Percentiles rank a stretch among this genome's conserved stretches.
These are phyloP conservation scores for Coregonus clupeaformis DNA, from an alignment of 2,113 vertebrate species.

Conservation along the genomic window DNA sequence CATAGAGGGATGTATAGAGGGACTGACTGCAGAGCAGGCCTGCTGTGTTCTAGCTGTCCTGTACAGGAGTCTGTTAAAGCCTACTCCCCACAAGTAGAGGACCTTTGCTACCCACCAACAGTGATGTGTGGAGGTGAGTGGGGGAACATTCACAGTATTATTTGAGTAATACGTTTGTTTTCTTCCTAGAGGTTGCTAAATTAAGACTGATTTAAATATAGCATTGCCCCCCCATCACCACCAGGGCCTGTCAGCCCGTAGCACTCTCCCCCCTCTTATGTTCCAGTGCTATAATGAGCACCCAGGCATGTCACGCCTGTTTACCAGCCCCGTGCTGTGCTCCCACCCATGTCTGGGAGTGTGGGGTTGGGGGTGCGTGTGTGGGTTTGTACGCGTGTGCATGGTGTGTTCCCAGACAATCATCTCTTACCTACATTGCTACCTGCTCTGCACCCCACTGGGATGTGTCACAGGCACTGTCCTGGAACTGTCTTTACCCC, in stretches of 20 bases:
- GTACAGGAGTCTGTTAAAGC: background rate
- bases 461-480: too few relatives aligned
- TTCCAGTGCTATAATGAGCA: slow-evolving; percentile 33
- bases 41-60: too few relatives aligned
- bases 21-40: too few relatives aligned
- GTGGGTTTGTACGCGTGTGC: background rate
- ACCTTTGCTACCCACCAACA: background rate
- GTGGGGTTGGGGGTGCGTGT: background rate
- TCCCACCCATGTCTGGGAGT: background rate
- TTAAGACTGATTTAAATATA: slow-evolving; percentile 42
- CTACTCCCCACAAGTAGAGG: background rate
- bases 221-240: slow-evolving; percentile 3
- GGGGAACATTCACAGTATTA: slow-evolving; percentile 13
- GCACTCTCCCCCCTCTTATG: slow-evolving; percentile 15
- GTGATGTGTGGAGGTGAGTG: background rate
- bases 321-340: slow-evolving; percentile 21
- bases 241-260: background rate
- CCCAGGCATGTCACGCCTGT: slow-evolving; percentile 29
- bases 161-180: slow-evolving; percentile 12
- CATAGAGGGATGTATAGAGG: too few relatives aligned
- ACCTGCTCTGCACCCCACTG: too few relatives aligned
- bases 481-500: too few relatives aligned
- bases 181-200: slow-evolving; percentile 30
- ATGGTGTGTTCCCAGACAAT: background rate
- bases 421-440: too few relatives aligned